Evolutionary conservation across 2,888 invertebrate genomes (phyloP).

Genomic region (Lumbricus terrestris): DNA sequence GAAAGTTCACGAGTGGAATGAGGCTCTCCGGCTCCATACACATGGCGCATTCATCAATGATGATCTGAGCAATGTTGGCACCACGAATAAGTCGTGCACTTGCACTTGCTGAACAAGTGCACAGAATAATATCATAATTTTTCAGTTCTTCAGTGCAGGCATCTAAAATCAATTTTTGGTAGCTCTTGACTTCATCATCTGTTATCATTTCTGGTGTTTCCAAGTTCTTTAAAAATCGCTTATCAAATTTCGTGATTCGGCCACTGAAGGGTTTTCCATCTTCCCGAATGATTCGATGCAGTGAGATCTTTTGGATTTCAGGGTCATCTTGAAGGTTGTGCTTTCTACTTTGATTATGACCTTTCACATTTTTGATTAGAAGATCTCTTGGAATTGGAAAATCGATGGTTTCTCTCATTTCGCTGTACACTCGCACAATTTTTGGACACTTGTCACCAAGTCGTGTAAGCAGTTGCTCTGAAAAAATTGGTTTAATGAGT

Average conservation of each 20-base stretch:
- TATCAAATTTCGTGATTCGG: background rate
- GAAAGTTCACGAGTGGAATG: conserved; percentile 51
- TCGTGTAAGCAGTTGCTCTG: conserved; percentile 20
- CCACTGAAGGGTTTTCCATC: background rate
- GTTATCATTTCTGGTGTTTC: conserved; percentile 4
- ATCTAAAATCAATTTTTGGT: conserved; percentile 27
- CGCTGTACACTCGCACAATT: conserved; percentile 50
- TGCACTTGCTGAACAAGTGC: conserved; percentile 34
- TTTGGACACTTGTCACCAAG: conserved; percentile 39
- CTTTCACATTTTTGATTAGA: background rate
- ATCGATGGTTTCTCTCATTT: conserved; percentile 44
- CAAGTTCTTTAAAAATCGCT: background rate
- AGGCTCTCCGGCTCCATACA: conserved; percentile 52
- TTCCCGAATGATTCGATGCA: conserved; percentile 36
- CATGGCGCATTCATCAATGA: conserved; percentile 52
- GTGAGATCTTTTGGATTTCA: background rate
- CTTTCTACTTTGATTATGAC: background rate
- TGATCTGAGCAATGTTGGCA: conserved; percentile 42
- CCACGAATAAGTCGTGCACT: conserved; percentile 22
- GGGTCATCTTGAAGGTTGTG: conserved; percentile 16
- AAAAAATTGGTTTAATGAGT: background rate
- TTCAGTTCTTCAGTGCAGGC: conserved; percentile 30
- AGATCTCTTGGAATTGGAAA: conserved; percentile 44
- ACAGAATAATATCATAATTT: conserved; percentile 35
- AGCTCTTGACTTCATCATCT: conserved; percentile 19